Percentiles rank a stretch among this genome's conserved stretches.
phyloP scores from a whole-genome alignment of 1,140 invertebrate genomes.

The Ganaspis sp. region DNA sequence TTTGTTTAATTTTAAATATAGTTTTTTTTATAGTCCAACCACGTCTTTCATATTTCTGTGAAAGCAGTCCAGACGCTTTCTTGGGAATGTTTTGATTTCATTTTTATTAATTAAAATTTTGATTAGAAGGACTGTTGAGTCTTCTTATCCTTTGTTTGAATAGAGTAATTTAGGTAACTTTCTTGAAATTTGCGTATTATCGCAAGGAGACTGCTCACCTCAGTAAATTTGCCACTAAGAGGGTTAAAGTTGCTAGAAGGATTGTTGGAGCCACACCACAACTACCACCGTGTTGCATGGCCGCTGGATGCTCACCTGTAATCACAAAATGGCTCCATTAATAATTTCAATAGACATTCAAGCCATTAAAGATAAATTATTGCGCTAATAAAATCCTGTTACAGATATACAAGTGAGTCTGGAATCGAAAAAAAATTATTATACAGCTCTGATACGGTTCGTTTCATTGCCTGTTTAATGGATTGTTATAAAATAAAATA shows the following conservation, averaged over 20 bases:
- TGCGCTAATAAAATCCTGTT: constrained; percentile 4
- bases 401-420: background rate
- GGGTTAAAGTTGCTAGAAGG: constrained; percentile 64
- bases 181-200: constrained; percentile 32
- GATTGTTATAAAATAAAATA: too few relatives aligned
- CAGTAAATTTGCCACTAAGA: constrained; percentile 67
- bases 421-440: too few relatives aligned
- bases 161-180: background rate
- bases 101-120: background rate
- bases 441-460: too few relatives aligned
- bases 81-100: background rate
- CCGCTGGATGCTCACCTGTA: constrained; percentile 79
- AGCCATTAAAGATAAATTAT: constrained; percentile 10
- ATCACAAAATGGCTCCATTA: constrained; percentile 44
- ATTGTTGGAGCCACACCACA: constrained; percentile 65
- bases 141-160: background rate
- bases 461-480: too few relatives aligned
- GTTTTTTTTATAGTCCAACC: background rate
- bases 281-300: constrained; percentile 79
- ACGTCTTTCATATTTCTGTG: background rate
- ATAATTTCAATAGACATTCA: constrained; percentile 8
- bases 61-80: background rate
- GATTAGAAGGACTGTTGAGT: background rate
- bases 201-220: constrained; percentile 68
- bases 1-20: background rate